phyloP scores from a whole-genome alignment of 2,113 vertebrate species.

The Macquaria australasica region DNA sequence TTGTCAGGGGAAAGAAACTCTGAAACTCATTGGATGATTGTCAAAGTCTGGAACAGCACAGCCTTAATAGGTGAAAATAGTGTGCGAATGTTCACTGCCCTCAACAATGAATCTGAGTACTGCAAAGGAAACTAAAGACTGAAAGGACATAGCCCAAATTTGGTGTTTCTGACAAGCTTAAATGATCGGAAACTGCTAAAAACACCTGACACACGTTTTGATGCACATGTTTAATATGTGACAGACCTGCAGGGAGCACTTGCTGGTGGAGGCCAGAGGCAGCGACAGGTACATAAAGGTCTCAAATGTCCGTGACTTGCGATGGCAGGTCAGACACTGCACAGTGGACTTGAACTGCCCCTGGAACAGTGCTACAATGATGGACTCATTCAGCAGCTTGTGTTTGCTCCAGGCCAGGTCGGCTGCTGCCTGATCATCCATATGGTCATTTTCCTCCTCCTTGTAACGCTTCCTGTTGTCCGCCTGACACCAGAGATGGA shows the following conservation, averaged over 20 bases:
- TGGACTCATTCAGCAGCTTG: slow-evolving; percentile 95
- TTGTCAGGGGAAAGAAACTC: neutral
- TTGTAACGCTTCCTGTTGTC: slow-evolving; percentile 96
- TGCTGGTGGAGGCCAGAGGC: slow-evolving; percentile 93
- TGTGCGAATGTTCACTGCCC: neutral
- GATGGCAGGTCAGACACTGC: slow-evolving; percentile 96
- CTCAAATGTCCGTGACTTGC: slow-evolving; percentile 96
- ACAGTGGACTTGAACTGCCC: slow-evolving; percentile 99
- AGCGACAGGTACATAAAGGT: slow-evolving; percentile 98
- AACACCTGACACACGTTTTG: neutral
- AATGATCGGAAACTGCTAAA: neutral
- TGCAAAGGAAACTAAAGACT: neutral
- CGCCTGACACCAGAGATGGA: slow-evolving; percentile 83
- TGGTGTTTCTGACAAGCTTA: neutral
- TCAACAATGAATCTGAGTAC: neutral
- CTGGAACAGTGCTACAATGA: slow-evolving; percentile 96
- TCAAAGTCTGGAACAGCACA: neutral
- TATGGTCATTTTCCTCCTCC: slow-evolving; percentile 94
- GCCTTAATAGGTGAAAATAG: neutral
- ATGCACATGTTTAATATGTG: neutral
- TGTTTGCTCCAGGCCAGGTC: slow-evolving; percentile 97
- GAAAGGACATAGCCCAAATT: neutral
- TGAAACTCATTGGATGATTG: neutral
- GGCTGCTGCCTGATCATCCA: slow-evolving; percentile 91
- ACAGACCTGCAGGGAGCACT: slow-evolving; percentile 94